Base-by-base conservation (phyloP, 2,113 vertebrate species). In the Galemys pyrenaicus region DNA sequence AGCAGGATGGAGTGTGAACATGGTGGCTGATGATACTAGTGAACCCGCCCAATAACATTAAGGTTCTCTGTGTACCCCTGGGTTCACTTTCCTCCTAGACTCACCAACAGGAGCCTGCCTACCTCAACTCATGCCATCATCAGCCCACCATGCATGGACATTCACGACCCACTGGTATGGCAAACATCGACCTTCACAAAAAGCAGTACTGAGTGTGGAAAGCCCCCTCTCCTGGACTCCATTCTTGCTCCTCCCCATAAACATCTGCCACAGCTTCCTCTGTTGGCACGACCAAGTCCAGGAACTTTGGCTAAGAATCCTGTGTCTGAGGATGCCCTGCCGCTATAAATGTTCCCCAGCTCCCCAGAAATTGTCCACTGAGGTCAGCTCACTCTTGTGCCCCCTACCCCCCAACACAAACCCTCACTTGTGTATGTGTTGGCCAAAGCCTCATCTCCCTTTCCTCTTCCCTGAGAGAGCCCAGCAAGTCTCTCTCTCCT, bases 1-100 rank as follows among this genome's bases (percentile, higher is more conserved):
- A 62, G 2, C 5, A 17, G 13, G 26, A 32, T 0, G 2, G 17
- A 24, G 20, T 22, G 17, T 1, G 8, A 51, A 26, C 3, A 5
- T 6, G 37, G 15, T n/a, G 4, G 46, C 46, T 35, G 26, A 49
- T 11, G 5, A 6, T 30, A 9, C 13, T 3, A 39, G 20, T 5
- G 6, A 11, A 56, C 17, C 44, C 26, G 24, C 4, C 11, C 0
- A 6, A 32, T 11, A 22, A 56, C 1, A 2, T 49, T 35, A 6
- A 16, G 28, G 2, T 35, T 46, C 60, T 62, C 44, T 20, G 1
- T 26, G 5, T 0, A 4, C 5, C 64, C 35, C 1, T 1, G 13
- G 41, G 51, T 56, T 65, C 17, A 3, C 1, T 13, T 12, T 37
- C 51, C 58, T 80, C 11, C 32, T 58, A 5, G 30, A 79, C 12